Percentiles rank a stretch among this genome's conserved stretches.
Conservation (phyloP, 2,113 vertebrate genomes). For the Callipepla californica region DNA sequence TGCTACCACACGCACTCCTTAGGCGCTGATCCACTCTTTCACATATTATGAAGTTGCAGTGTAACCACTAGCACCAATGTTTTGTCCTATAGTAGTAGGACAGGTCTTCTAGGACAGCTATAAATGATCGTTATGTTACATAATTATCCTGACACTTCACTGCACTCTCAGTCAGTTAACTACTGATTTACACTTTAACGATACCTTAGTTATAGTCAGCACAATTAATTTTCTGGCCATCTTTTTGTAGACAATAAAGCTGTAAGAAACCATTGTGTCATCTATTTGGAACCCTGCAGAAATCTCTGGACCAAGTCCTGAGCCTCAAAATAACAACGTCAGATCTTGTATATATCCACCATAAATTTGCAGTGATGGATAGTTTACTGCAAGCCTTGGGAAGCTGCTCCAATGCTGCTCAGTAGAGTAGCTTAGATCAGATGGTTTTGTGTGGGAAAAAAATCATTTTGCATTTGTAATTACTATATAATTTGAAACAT, state of each 20-base stretch:
- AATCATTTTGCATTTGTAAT: constrained; percentile 41
- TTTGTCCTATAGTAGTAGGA: not conserved
- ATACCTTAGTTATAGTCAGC: not conserved
- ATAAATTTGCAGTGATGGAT: not conserved
- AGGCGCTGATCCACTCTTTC: not conserved
- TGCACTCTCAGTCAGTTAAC: not conserved
- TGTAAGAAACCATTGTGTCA: not conserved
- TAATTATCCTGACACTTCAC: not conserved
- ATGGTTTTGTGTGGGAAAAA: not conserved
- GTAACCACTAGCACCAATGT: not conserved
- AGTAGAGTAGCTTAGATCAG: not conserved
- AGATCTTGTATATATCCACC: not conserved
- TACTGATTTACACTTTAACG: not conserved
- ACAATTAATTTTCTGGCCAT: not conserved
- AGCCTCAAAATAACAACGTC: not conserved
- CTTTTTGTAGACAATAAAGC: not conserved
- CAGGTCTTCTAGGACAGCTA: not conserved
- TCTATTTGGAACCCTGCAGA: not conserved
- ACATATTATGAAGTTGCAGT: fast-evolving
- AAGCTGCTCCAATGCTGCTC: not conserved
- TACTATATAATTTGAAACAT: constrained; percentile 52
- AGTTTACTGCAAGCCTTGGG: not conserved
- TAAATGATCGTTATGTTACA: not conserved
- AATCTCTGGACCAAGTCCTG: not conserved
- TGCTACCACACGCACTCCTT: not conserved